phyloP scores from a whole-genome alignment of 2,113 vertebrate genomes.

The Crotophaga sulcirostris region DNA sequence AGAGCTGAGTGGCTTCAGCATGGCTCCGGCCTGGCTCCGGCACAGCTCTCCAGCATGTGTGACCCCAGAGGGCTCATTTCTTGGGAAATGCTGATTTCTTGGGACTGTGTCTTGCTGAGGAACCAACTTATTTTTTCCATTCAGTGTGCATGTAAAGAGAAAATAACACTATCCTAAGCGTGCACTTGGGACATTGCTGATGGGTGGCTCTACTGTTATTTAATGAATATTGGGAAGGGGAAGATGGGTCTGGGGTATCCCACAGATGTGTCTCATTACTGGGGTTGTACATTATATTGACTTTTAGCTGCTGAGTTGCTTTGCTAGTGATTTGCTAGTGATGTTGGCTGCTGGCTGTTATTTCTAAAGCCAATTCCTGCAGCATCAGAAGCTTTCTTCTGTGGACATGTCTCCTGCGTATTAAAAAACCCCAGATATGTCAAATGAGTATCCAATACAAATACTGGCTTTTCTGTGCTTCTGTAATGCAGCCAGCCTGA shows the following conservation, averaged over 20 bases:
- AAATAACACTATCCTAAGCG: background rate
- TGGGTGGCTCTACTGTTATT: background rate
- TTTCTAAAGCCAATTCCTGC: background rate
- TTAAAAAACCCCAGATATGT: background rate
- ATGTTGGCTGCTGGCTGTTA: background rate
- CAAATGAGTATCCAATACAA: background rate
- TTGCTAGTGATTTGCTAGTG: background rate
- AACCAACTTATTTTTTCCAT: background rate
- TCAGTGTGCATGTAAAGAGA: fast-evolving
- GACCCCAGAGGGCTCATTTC: background rate
- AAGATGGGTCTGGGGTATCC: background rate
- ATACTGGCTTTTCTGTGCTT: background rate
- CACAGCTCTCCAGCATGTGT: background rate
- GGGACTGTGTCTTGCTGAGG: background rate
- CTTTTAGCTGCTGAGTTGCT: background rate
- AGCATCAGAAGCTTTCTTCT: background rate
- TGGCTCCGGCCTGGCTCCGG: background rate
- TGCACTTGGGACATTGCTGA: background rate
- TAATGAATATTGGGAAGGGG: background rate
- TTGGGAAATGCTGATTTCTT: too few relatives aligned
- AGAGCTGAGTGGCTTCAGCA: background rate
- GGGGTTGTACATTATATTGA: background rate
- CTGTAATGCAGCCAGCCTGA: background rate
- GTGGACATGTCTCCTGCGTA: background rate
- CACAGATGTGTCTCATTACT: fast-evolving